Evolutionary conservation across 2,888 invertebrate species (phyloP), one percentile per base, ranked within the genome.

Genomic region (Gymnoscelis rufifasciata): DNA sequence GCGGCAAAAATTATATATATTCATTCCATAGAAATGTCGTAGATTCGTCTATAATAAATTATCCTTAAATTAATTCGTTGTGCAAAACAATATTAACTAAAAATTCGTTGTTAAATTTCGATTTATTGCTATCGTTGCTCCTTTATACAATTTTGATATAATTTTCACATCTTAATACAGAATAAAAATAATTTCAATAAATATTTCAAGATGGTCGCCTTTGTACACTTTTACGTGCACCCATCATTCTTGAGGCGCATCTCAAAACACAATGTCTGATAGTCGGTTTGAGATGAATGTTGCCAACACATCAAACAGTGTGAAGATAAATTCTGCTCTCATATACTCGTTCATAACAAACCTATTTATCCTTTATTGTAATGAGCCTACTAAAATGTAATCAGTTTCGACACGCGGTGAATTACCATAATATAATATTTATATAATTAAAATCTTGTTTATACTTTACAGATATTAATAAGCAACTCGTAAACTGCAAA

Each of bases 61-160:
- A 41, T 41, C 47, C 49, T 52, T 54, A 56, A 52, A 42, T 37
- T 54, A 56, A 57, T 71, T 71, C 71, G 71, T 71, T 69, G 69
- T 63, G 70, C 67, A 73, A 74, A 70, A 66, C 62, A 75, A 67
- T 60, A 61, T 60, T 56, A 60, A 68, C 59, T 64, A 61, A 64
- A 66, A 42, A 63, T 79, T 82, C 82, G 82, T 79, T 82, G 82
- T 81, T 50, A 62, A 57, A 57, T 54, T 74, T 78, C 75, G 70
- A 74, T 77, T 66, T 67, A 69, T 72, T 70, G 68, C 70, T 72
- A 64, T 74, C 75, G 71, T 77, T 78, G 69, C 63, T 59, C 53
- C 33, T 41, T 47, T 47, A 50, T 31, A 45, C 35, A 39, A 14
- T 45, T 29, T 19, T 39, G 54, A 59, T 60, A 61, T 57, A 57